Evolutionary conservation across 2,797 vertebrate genomes (phyloP).

Genomic region (Phalloptychus januarius): DNA sequence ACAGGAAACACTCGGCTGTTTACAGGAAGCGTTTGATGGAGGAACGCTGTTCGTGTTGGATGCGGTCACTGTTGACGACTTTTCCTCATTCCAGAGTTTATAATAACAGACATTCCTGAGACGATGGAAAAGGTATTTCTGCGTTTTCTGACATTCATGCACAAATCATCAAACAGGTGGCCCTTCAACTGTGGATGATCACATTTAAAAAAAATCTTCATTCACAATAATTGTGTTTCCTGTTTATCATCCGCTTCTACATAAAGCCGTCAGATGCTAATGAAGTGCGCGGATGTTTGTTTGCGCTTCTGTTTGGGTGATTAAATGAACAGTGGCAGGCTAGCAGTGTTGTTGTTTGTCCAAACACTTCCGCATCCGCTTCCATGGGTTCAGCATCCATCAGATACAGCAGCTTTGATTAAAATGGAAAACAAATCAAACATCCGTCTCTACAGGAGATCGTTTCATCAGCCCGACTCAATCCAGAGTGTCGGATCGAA

Average conservation of each 20-base stretch:
- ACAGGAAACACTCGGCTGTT: slow-evolving; percentile 82
- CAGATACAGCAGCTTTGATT: slow-evolving; percentile 44
- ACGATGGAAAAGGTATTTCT: slow-evolving; percentile 42
- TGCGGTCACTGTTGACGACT: slow-evolving; percentile 67
- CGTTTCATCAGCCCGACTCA: slow-evolving; percentile 34
- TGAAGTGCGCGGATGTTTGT: slow-evolving; percentile 80
- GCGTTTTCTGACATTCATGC: slow-evolving; percentile 35
- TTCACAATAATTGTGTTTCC: slow-evolving; percentile 76
- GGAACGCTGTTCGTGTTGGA: slow-evolving; percentile 67
- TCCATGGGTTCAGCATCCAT: slow-evolving; percentile 43
- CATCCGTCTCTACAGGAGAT: slow-evolving; percentile 24
- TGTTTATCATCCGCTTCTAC: slow-evolving; percentile 78
- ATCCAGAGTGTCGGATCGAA: slow-evolving; percentile 35
- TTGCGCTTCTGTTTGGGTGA: slow-evolving; percentile 65
- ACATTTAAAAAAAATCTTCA: slow-evolving; percentile 48
- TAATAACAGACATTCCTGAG: slow-evolving; percentile 70
- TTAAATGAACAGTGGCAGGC: slow-evolving; percentile 53
- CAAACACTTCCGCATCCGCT: slow-evolving; percentile 36
- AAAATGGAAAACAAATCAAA: slow-evolving; percentile 60
- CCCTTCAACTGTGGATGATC: slow-evolving; percentile 56
- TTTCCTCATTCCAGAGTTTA: slow-evolving; percentile 74
- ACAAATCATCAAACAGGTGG: slow-evolving; percentile 72
- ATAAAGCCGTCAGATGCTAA: slow-evolving; percentile 69
- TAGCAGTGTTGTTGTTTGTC: slow-evolving; percentile 48
- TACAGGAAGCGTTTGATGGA: slow-evolving; percentile 81